Evolutionary conservation across 2,797 vertebrate genomes (phyloP).

Genomic region (Coreius guichenoti): DNA sequence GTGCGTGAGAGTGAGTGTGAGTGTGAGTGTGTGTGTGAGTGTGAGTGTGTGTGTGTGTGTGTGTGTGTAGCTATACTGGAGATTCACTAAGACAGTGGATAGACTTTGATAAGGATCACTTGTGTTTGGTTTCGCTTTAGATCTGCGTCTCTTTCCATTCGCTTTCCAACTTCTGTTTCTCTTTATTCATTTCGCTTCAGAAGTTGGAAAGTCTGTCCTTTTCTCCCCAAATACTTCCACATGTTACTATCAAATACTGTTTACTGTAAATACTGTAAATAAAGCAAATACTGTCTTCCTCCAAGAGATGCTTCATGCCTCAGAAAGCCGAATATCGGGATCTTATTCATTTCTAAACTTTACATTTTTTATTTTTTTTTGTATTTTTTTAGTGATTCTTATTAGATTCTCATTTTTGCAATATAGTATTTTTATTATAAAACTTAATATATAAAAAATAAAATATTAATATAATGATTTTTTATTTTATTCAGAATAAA

Average conservation of each 20-base stretch:
- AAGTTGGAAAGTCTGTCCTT: background rate
- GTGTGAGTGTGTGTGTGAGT: too few species aligned
- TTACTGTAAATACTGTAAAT: background rate
- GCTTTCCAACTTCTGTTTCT: background rate
- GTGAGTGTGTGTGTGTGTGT: background rate
- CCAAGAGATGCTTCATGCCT: background rate
- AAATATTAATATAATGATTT: background rate
- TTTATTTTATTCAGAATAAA: background rate
- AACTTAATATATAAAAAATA: background rate
- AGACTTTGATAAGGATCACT: constrained; percentile 38
- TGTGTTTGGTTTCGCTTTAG: constrained; percentile 44
- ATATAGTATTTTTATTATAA: background rate
- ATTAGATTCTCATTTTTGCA: background rate
- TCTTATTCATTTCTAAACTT: background rate
- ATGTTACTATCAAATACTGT: background rate
- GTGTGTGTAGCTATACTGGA: background rate
- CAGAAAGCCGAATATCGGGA: background rate
- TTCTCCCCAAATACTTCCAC: background rate
- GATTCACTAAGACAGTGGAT: background rate
- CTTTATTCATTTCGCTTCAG: background rate
- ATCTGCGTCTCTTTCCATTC: constrained; percentile 24
- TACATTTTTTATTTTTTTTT: too few species aligned
- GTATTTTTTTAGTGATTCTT: background rate
- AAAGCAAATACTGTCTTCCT: background rate
- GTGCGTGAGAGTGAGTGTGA: too few species aligned